These are phyloP conservation scores for Cabera pusaria DNA, from an alignment of 2,888 invertebrate genomes.

Conservation along the genomic window DNA sequence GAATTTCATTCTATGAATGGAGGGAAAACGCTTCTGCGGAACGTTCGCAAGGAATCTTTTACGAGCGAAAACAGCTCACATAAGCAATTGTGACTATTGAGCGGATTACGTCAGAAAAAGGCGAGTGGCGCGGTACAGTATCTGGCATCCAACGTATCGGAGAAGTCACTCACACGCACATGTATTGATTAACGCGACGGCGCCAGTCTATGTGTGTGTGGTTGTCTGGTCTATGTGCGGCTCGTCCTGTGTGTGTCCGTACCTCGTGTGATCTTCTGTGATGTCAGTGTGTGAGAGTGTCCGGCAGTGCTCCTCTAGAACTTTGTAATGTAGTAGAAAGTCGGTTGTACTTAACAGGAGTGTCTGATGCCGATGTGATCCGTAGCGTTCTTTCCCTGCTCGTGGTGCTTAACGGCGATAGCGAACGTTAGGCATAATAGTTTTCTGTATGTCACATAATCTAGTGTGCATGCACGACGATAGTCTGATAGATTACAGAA, in stretches of 20 bases:
- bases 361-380: slow-evolving; percentile 59
- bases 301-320: slow-evolving; percentile 63
- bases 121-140: slow-evolving; percentile 43
- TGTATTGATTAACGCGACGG: slow-evolving; percentile 86
- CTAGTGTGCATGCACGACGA: slow-evolving; percentile 83
- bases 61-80: slow-evolving; percentile 27
- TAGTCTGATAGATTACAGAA: slow-evolving; percentile 78
- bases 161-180: slow-evolving; percentile 86
- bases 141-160: slow-evolving; percentile 51
- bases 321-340: slow-evolving; percentile 48
- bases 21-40: slow-evolving; percentile 39
- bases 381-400: slow-evolving; percentile 69
- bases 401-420: slow-evolving; percentile 65
- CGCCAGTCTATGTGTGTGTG: slow-evolving; percentile 76
- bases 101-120: slow-evolving; percentile 50
- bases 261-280: slow-evolving; percentile 76
- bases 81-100: slow-evolving; percentile 26
- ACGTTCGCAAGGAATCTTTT: slow-evolving; percentile 31
- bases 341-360: slow-evolving; percentile 57
- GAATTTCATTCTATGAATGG: slow-evolving; percentile 51
- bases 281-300: slow-evolving; percentile 69
- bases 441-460: slow-evolving; percentile 80
- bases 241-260: slow-evolving; percentile 68
- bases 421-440: slow-evolving; percentile 75
- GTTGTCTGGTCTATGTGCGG: slow-evolving; percentile 63